phyloP scores from a whole-genome alignment of 53 echinoderm and acorn worm genomes.

The Actinopyga echinites region DNA sequence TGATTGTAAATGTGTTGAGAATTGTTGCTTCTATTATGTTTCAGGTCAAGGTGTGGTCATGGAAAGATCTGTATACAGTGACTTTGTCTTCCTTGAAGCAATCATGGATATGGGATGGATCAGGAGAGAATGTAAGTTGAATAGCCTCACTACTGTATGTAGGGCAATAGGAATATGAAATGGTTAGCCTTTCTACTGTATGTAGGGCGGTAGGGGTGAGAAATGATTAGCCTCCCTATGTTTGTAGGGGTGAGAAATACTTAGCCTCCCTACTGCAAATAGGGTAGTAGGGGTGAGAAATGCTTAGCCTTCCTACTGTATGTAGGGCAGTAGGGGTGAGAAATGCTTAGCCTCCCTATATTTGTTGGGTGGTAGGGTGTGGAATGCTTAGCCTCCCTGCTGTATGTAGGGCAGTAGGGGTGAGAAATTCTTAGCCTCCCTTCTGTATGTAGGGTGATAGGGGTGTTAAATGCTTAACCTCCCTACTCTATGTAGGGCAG shows the following conservation, averaged over 20 bases:
- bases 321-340: background rate
- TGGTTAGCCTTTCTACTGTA: background rate
- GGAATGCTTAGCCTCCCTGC: background rate
- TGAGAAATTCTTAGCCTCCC: background rate
- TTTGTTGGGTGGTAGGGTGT: no score
- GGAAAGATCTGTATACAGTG: constrained; percentile 96
- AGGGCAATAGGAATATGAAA: background rate
- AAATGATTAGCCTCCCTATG: no score
- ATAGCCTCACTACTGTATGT: background rate
- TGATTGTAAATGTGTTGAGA: no score
- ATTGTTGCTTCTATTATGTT: background rate
- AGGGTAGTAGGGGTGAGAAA: background rate
- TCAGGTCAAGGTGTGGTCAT: constrained; percentile 94
- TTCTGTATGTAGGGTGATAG: background rate
- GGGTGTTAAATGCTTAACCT: no score
- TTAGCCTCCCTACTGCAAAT: background rate
- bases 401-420: background rate
- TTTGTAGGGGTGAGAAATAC: no score
- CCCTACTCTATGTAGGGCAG: background rate
- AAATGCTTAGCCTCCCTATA: no score
- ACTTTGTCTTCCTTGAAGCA: constrained; percentile 95
- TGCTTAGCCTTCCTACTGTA: background rate
- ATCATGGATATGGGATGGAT: constrained; percentile 82
- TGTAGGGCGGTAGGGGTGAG: background rate
- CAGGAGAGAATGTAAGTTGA: constrained; percentile 83